phyloP scores from a whole-genome alignment of 2,797 vertebrate genomes.

The Anguilla obscura region DNA sequence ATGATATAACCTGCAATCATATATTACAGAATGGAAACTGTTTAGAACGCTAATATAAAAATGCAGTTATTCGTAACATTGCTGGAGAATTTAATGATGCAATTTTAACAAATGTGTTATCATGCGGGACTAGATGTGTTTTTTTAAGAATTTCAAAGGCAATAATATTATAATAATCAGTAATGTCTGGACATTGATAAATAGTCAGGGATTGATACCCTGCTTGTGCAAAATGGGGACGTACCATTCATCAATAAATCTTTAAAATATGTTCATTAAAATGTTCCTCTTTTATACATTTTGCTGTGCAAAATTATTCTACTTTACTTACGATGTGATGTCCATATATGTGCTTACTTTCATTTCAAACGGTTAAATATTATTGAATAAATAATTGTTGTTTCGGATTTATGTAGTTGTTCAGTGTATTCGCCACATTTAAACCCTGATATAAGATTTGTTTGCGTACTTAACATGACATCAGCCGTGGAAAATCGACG shows the following conservation, averaged over 20 bases:
- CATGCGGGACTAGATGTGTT: slow-evolving; percentile 83
- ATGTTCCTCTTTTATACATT: slow-evolving; percentile 87
- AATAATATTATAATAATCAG: slow-evolving; percentile 89
- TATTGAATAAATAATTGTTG: slow-evolving; percentile 75
- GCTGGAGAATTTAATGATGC: slow-evolving; percentile 82
- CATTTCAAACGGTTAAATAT: slow-evolving; percentile 86
- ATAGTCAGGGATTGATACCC: slow-evolving; percentile 93
- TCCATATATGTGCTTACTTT: slow-evolving; percentile 93
- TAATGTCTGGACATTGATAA: slow-evolving; percentile 88
- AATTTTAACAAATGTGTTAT: slow-evolving; percentile 87
- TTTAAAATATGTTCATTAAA: slow-evolving; percentile 92
- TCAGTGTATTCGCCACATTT: slow-evolving; percentile 57
- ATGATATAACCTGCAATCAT: slow-evolving; percentile 86
- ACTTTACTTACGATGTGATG: slow-evolving; percentile 98
- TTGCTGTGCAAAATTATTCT: slow-evolving; percentile 99
- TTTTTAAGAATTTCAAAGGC: slow-evolving; percentile 92
- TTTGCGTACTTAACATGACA: background rate
- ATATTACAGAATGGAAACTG: slow-evolving; percentile 78
- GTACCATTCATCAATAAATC: slow-evolving; percentile 90
- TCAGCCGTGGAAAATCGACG: background rate
- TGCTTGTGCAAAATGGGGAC: slow-evolving; percentile 89
- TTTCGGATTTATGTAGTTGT: slow-evolving; percentile 72
- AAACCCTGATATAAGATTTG: slow-evolving; percentile 18
- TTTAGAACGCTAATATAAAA: slow-evolving; percentile 82
- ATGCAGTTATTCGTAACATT: slow-evolving; percentile 80